These are phyloP conservation scores for Baccha elongata DNA, from an alignment of 2,888 invertebrate species.

Conservation along the genomic window DNA sequence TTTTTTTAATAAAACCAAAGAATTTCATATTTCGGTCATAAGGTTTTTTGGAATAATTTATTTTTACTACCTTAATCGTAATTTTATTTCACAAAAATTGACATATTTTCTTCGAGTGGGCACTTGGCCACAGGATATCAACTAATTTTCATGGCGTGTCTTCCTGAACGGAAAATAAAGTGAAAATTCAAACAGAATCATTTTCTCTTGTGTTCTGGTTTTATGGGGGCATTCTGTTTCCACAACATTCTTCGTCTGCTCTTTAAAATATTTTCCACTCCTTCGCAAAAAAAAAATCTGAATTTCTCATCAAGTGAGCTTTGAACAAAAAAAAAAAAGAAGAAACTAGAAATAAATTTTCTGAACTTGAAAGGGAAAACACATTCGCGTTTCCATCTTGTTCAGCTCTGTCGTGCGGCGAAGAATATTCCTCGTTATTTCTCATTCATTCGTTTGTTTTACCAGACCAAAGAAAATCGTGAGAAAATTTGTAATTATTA, in stretches of 20 bases:
- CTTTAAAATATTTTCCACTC: neutral
- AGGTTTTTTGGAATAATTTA: constrained; percentile 2
- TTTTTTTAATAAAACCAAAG: too few relatives aligned
- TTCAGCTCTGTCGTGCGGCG: constrained; percentile 48
- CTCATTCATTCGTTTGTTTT: constrained; percentile 62
- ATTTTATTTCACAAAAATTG: neutral
- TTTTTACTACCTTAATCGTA: neutral
- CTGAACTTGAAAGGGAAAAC: constrained; percentile 67
- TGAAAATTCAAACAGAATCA: constrained; percentile 23
- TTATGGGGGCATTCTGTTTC: constrained; percentile 21
- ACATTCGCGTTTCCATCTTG: constrained; percentile 51
- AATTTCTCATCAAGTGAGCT: constrained; percentile 56
- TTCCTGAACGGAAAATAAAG: constrained; percentile 21
- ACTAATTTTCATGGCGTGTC: constrained; percentile 9
- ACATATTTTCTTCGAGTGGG: constrained; percentile 3
- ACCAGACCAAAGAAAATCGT: constrained; percentile 20
- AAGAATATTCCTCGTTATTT: constrained; percentile 54
- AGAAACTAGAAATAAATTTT: constrained; percentile 36
- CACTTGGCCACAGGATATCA: constrained; percentile 4
- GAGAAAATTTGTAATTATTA: neutral
- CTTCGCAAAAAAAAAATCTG: constrained; percentile 9
- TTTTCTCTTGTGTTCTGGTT: constrained; percentile 22
- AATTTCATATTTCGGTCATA: neutral
- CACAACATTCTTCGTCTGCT: neutral
- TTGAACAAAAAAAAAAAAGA: constrained; percentile 24